Conservation (phyloP, 2,113 vertebrate species). For the Spea multiplicata region DNA sequence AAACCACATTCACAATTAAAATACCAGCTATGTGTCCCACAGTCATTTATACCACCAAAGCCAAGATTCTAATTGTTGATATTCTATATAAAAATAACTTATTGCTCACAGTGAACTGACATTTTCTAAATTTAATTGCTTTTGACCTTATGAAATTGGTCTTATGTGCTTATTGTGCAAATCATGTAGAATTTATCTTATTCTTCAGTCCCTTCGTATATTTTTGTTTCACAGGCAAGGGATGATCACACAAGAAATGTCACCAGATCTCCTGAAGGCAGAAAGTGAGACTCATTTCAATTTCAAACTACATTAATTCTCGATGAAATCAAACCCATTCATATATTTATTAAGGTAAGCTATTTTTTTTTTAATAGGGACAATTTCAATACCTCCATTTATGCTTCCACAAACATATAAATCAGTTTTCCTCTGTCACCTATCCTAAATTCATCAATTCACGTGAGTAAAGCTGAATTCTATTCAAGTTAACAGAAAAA, state of each 20-base stretch:
- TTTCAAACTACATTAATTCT: constrained; percentile 68
- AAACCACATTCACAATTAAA: no score
- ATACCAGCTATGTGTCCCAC: not conserved
- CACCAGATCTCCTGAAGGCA: constrained; percentile 55
- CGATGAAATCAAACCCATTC: constrained; percentile 62
- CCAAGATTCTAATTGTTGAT: constrained; percentile 26
- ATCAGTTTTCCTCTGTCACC: constrained; percentile 60
- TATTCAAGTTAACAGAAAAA: constrained; percentile 53
- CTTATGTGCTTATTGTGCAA: constrained; percentile 38
- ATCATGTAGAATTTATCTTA: constrained; percentile 44
- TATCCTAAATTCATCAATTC: constrained; percentile 57
- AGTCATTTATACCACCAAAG: not conserved
- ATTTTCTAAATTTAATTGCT: constrained; percentile 50
- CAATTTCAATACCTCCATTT: constrained; percentile 58
- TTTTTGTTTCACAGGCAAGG: not conserved
- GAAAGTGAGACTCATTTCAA: constrained; percentile 60
- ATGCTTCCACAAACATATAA: constrained; percentile 58
- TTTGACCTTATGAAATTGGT: constrained; percentile 44
- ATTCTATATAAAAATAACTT: constrained; percentile 30
- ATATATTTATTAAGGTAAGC: constrained; percentile 61
- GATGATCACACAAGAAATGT: constrained; percentile 52
- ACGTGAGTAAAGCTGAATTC: constrained; percentile 53
- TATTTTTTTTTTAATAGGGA: constrained; percentile 60
- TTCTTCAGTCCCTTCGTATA: constrained; percentile 36
- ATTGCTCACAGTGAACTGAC: not conserved